These are phyloP conservation scores for Gymnopithys bicolor DNA, from an alignment of 2,797 vertebrate species.

Conservation along the genomic window DNA sequence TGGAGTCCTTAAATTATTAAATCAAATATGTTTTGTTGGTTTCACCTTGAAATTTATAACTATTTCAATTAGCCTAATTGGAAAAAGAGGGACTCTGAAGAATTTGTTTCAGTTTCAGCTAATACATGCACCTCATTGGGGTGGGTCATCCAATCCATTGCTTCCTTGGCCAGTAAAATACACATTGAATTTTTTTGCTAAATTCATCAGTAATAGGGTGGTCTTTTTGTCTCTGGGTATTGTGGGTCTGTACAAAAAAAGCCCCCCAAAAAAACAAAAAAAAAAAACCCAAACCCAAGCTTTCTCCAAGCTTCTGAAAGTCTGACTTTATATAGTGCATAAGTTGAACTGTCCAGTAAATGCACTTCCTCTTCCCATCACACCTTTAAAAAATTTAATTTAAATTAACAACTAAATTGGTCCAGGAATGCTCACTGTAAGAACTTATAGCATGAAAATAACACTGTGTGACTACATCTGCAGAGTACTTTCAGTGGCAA, in stretches of 20 bases:
- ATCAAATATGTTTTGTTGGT: background rate
- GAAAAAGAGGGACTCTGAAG: background rate
- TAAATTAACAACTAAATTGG: background rate
- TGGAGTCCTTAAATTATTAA: background rate
- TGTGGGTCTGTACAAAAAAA: background rate
- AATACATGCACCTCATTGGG: background rate
- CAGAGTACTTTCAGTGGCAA: background rate
- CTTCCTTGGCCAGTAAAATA: background rate
- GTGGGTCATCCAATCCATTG: background rate
- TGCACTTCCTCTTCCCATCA: background rate
- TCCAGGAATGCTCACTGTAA: background rate
- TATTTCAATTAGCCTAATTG: background rate
- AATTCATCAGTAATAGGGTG: background rate
- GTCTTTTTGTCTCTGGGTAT: background rate
- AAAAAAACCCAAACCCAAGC: too few species aligned
- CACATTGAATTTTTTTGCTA: background rate
- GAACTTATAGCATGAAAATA: background rate
- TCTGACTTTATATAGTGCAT: background rate
- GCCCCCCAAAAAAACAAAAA: too few species aligned
- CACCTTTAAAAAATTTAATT: background rate
- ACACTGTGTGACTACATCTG: background rate
- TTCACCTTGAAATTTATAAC: background rate
- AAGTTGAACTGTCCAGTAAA: background rate
- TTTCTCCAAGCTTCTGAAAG: background rate
- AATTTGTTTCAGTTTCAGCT: background rate